Percentiles rank a stretch among this genome's conserved stretches.
phyloP scores from a whole-genome alignment of 1,140 invertebrate species.

The Macrocentrus cingulum region DNA sequence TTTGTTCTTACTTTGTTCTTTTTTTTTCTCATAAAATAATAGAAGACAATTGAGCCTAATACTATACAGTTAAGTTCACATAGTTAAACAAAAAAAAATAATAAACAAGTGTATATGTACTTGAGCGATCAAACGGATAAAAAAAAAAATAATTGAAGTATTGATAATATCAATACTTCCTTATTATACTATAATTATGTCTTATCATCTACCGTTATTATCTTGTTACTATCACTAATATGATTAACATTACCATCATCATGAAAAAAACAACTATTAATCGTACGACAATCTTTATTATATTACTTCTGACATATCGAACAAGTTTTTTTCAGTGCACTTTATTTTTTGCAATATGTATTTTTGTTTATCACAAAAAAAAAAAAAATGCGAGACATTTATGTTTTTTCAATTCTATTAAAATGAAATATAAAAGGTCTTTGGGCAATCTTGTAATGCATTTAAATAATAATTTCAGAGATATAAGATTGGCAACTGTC shows the following conservation, averaged over 20 bases:
- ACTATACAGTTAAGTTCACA: neutral
- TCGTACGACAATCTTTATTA: constrained; percentile 8
- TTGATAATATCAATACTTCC: constrained; percentile 12
- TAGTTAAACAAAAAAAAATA: constrained; percentile 26
- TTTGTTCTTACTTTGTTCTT: constrained; percentile 1
- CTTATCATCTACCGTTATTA: neutral
- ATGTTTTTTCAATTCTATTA: too few species aligned
- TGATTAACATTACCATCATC: constrained; percentile 1
- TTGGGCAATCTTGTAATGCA: too few species aligned
- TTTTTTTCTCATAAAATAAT: constrained; percentile 6
- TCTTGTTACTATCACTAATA: neutral
- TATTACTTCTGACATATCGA: constrained; percentile 15
- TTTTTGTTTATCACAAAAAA: neutral
- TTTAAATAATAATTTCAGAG: constrained; percentile 4
- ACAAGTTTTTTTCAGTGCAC: neutral
- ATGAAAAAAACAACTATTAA: neutral
- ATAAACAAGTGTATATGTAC: too few species aligned
- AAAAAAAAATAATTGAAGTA: constrained; percentile 1
- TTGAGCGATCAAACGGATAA: neutral
- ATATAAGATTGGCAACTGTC: neutral
- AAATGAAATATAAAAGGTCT: neutral
- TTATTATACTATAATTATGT: constrained; percentile 13
- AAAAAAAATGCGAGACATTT: neutral
- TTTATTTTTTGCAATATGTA: neutral
- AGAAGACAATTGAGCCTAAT: neutral